Percentiles rank a stretch among this genome's conserved stretches.
Conservation (phyloP, 2,888 invertebrate species). For the Pseudococcus viburni region DNA sequence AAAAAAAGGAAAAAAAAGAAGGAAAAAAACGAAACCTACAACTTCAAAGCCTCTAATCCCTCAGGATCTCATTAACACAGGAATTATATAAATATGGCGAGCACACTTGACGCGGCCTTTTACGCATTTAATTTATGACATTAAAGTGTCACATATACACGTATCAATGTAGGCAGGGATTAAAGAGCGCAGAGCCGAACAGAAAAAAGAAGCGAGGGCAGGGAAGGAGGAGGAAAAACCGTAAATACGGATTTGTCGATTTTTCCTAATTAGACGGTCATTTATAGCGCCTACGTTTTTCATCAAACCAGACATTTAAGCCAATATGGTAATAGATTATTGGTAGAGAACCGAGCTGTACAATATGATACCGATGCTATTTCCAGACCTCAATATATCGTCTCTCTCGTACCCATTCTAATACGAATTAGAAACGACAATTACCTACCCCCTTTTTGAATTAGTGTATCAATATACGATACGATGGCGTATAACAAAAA, state of each 20-base stretch:
- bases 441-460: neutral
- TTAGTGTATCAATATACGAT: neutral
- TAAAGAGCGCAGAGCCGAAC: too few relatives aligned
- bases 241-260: slow-evolving; percentile 38
- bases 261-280: slow-evolving; percentile 21
- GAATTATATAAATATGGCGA: slow-evolving; percentile 41
- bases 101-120: slow-evolving; percentile 16
- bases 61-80: slow-evolving; percentile 34
- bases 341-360: neutral
- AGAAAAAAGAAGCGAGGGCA: neutral
- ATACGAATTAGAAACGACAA: neutral
- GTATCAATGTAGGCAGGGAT: neutral
- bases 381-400: slow-evolving; percentile 3
- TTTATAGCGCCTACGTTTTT: slow-evolving; percentile 29
- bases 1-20: neutral
- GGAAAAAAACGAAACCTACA: slow-evolving; percentile 25
- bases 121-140: slow-evolving; percentile 31
- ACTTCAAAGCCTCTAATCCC: slow-evolving; percentile 41
- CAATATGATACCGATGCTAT: neutral
- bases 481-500: neutral
- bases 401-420: neutral
- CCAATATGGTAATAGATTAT: slow-evolving; percentile 16
- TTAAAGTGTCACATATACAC: slow-evolving; percentile 32
- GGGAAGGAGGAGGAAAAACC: neutral
- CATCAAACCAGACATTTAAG: slow-evolving; percentile 6